phyloP scores from a whole-genome alignment of 2,113 vertebrate genomes.

The Gymnobelideus leadbeateri region DNA sequence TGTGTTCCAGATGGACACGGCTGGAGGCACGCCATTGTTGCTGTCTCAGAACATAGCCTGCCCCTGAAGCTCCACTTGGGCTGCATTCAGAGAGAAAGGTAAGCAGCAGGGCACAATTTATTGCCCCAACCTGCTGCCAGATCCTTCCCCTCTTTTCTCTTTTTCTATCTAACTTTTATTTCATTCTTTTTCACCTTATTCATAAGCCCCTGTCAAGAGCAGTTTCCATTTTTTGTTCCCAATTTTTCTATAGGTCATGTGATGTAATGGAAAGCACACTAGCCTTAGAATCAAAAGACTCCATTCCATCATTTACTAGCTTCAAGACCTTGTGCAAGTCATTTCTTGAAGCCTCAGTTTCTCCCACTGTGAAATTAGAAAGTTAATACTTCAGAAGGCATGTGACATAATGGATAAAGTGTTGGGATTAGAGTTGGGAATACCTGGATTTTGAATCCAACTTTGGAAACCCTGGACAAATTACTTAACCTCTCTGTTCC shows the following conservation, averaged over 20 bases:
- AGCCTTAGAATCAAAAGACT: background rate
- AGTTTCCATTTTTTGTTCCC: background rate
- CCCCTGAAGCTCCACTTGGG: background rate
- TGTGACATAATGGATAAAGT: background rate
- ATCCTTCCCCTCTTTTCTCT: background rate
- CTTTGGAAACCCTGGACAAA: background rate
- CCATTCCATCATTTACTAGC: background rate
- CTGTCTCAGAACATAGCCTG: background rate
- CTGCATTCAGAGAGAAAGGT: background rate
- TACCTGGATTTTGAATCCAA: too few relatives aligned
- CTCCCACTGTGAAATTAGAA: background rate
- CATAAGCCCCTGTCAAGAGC: background rate
- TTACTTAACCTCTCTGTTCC: background rate
- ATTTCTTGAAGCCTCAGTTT: background rate
- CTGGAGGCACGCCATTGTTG: background rate
- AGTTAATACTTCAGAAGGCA: background rate
- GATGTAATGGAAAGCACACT: background rate
- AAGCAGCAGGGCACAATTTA: background rate
- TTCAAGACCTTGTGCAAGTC: background rate
- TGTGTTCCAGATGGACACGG: background rate
- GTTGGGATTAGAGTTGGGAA: background rate
- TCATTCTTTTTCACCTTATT: conserved; percentile 10
- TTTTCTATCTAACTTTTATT: background rate
- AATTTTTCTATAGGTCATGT: background rate
- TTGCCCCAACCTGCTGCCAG: background rate